Percentiles rank a stretch among this genome's conserved stretches.
Evolutionary conservation across 1,140 invertebrate species (phyloP).

Genomic region (Brachionus asplanchnoidis): DNA sequence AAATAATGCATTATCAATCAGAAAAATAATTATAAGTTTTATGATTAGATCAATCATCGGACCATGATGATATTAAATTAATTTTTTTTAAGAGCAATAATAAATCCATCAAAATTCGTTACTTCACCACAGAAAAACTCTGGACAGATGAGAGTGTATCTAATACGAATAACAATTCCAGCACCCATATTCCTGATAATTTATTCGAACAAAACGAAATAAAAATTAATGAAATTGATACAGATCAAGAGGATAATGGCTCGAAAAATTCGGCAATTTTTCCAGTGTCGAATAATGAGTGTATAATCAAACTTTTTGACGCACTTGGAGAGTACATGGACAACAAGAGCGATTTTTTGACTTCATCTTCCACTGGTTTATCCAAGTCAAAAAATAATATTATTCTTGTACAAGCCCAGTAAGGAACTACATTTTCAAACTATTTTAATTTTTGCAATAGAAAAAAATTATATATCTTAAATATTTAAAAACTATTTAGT

Average conservation of each 20-base stretch:
- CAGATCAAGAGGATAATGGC: background rate
- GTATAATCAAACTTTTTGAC: constrained; percentile 4
- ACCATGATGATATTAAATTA: too few species aligned
- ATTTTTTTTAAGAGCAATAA: background rate
- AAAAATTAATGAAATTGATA: background rate
- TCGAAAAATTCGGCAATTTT: background rate
- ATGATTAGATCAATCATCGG: too few species aligned
- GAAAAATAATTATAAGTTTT: too few species aligned
- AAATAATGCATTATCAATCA: too few species aligned
- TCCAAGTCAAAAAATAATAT: constrained; percentile 6
- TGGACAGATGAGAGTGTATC: background rate
- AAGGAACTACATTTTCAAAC: background rate
- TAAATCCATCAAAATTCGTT: constrained; percentile 5
- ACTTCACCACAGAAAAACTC: background rate
- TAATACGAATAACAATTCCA: background rate
- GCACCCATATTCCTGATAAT: background rate
- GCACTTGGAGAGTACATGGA: background rate
- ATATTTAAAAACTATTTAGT: too few species aligned
- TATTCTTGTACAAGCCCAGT: background rate
- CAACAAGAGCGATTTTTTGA: background rate
- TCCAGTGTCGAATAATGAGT: background rate
- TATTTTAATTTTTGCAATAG: background rate
- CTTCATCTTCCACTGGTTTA: background rate
- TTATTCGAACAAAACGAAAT: background rate
- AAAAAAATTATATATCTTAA: too few species aligned